Base-by-base conservation (phyloP, 1,140 invertebrate genomes). In the Brachionus koreanus region DNA sequence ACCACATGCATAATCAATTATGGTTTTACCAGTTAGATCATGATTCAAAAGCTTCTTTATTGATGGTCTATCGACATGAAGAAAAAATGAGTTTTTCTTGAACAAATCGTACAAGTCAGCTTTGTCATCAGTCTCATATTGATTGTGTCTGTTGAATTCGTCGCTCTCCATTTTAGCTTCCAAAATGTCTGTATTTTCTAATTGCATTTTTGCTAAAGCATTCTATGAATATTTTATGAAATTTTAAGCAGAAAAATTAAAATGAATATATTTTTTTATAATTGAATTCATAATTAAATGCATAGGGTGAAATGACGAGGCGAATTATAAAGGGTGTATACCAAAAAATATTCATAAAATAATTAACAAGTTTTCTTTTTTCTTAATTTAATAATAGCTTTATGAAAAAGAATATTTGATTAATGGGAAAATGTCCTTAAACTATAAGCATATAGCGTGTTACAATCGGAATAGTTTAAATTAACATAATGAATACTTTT, bases 1-100 rank as follows among this genome's bases (percentile, higher is more conserved):
- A n/a, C 65, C 65, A 69, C 65, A 69, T 16, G 65, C 65, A n/a
- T 39, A 69, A 39, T 69, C 65, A 69, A 69, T 69, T 16, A 69
- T 39, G 4, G 65, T 39, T 16, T 69, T 69, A 13, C 37, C 65
- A 2, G 33, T 69, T 19, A 69, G 9, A 16, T 69, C 35, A 37
- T 37, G 7, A 23, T 69, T 69, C n/a, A 69, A 69, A 19, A 69
- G 37, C 37, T 69, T 69, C 5, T 39, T 37, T 37, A 69, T 69
- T 39, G 65, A 37, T 9, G 65, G 65, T 19, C 33, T 39, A 69
- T 69, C 65, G 6, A 69, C 19, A 10, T 69, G 33, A 6, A 19
- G 9, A 39, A 69, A 69, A 39, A 69, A 69, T 39, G 35, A 39
- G 37, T 69, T 69, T 39, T 69, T 37, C 37, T 69, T 69, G 16